Evolutionary conservation across 2,113 vertebrate genomes (phyloP).

Genomic region (Hystrix brachyura): DNA sequence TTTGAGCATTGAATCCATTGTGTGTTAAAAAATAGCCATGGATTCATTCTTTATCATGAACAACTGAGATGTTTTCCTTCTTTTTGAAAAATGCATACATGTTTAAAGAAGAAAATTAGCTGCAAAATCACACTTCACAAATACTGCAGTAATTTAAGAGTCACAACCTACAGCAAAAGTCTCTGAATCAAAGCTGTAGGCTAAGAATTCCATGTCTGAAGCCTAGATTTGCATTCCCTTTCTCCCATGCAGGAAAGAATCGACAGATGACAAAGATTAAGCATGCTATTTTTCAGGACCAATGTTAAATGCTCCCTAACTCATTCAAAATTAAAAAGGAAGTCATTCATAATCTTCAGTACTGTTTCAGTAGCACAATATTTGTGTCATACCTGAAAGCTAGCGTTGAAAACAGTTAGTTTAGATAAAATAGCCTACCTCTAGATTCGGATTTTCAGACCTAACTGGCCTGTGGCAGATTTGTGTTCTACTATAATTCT

Average conservation of each 20-base stretch:
- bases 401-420: neutral
- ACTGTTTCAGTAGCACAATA: neutral
- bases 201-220: neutral
- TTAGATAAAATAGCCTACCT: neutral
- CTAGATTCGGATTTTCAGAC: neutral
- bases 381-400: constrained; percentile 12
- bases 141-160: neutral
- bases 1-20: neutral
- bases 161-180: neutral
- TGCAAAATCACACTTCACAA: constrained; percentile 35
- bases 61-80: neutral
- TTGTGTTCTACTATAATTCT: constrained; percentile 49
- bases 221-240: neutral
- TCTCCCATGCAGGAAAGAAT: constrained; percentile 21
- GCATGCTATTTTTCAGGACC: neutral
- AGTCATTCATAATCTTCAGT: neutral
- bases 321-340: constrained; percentile 45
- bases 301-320: neutral
- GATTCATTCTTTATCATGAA: neutral
- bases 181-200: neutral
- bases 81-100: neutral
- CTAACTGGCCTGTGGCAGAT: neutral
- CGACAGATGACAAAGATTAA: neutral
- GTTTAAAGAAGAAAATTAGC: constrained; percentile 48
- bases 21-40: neutral